These are phyloP conservation scores for Mya arenaria DNA, from an alignment of 1,140 invertebrate species.

Conservation along the genomic window DNA sequence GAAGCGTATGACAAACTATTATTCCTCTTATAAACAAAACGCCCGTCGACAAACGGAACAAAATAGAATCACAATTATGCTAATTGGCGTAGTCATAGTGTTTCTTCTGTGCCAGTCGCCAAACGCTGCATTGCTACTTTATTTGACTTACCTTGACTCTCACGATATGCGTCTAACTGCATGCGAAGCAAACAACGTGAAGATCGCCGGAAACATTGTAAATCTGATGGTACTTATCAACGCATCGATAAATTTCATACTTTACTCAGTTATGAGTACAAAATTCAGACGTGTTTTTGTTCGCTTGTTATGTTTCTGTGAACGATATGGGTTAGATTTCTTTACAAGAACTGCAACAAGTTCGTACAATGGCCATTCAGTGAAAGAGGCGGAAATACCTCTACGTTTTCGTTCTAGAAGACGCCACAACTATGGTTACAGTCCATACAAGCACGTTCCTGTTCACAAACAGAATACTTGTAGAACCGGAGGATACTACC, in stretches of 20 bases:
- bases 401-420: constrained; percentile 34
- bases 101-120: constrained; percentile 89
- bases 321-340: not conserved
- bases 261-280: constrained; percentile 89
- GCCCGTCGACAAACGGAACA: constrained; percentile 59
- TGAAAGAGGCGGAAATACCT: not conserved
- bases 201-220: constrained; percentile 86
- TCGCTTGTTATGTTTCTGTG: constrained; percentile 84
- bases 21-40: constrained; percentile 9
- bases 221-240: constrained; percentile 88
- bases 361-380: constrained; percentile 15
- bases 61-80: constrained; percentile 86
- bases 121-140: constrained; percentile 81
- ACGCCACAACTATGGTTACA: no score
- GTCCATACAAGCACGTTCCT: no score
- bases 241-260: constrained; percentile 88
- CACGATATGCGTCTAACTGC: not conserved
- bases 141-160: constrained; percentile 43
- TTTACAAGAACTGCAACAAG: constrained; percentile 28
- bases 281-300: constrained; percentile 89
- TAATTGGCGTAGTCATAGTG: constrained; percentile 88
- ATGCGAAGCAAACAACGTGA: constrained; percentile 68
- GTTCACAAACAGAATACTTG: no score
- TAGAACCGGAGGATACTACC: no score
- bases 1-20: constrained; percentile 81